A percentile compares a stretch with the other conserved stretches of the same genome.
Evolutionary conservation across 2,888 invertebrate genomes (phyloP).

Genomic region (Pseudoips prasinana): DNA sequence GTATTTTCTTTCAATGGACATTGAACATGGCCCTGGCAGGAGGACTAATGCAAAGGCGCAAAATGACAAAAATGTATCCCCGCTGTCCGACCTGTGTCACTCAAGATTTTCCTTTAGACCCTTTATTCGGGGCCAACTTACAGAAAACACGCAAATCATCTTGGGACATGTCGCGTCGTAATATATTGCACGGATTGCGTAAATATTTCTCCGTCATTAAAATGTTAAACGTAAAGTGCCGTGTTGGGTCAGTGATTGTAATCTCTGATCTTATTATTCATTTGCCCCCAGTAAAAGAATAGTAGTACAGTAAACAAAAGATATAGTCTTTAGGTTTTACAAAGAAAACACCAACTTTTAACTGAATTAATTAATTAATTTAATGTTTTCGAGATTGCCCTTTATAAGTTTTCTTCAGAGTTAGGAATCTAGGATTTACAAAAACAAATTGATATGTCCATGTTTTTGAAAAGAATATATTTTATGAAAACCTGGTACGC

Average conservation of each 20-base stretch:
- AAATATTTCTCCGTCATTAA: conserved; percentile 30
- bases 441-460: too few relatives aligned
- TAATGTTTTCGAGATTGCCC: too few relatives aligned
- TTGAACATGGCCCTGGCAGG: conserved; percentile 31
- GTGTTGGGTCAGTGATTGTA: conserved; percentile 7
- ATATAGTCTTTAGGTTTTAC: too few relatives aligned
- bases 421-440: too few relatives aligned
- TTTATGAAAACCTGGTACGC: too few relatives aligned
- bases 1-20: conserved; percentile 28
- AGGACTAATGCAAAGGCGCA: conserved; percentile 46
- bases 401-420: too few relatives aligned
- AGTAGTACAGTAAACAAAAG: too few relatives aligned
- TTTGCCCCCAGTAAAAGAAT: too few relatives aligned
- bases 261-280: background rate
- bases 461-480: too few relatives aligned
- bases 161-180: conserved; percentile 29
- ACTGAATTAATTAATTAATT: too few relatives aligned
- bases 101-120: conserved; percentile 49
- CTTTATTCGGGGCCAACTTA: conserved; percentile 50
- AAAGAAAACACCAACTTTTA: too few relatives aligned
- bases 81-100: conserved; percentile 63
- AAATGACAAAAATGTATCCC: conserved; percentile 62
- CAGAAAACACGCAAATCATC: conserved; percentile 53
- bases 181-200: conserved; percentile 33
- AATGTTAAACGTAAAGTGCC: too few relatives aligned